A percentile compares a stretch with the other conserved stretches of the same genome.
Conservation (phyloP, 2,797 vertebrate genomes). For the Stomatorhinus walkeri region DNA sequence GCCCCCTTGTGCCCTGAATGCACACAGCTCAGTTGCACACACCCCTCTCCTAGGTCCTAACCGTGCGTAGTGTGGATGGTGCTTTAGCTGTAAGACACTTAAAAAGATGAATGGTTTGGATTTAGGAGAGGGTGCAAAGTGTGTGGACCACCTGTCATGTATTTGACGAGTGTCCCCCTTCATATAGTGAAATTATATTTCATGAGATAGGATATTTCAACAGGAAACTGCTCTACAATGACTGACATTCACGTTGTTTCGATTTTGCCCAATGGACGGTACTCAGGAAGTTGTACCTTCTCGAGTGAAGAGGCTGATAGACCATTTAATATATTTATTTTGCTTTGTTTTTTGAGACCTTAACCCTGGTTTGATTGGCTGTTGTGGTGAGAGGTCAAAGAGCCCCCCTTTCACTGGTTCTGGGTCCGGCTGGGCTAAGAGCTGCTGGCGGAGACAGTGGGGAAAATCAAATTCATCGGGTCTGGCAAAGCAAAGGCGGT, state of each 20-base stretch:
- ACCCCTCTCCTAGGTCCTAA: neutral
- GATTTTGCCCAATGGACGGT: neutral
- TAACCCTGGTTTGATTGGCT: slow-evolving; percentile 10
- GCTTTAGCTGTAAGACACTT: neutral
- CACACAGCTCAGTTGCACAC: neutral
- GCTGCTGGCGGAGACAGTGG: slow-evolving; percentile 2
- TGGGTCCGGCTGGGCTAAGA: slow-evolving; percentile 9
- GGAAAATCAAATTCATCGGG: slow-evolving; percentile 3
- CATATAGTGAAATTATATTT: neutral
- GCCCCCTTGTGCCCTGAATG: neutral
- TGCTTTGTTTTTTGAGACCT: slow-evolving; percentile 1
- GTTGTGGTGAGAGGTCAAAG: neutral
- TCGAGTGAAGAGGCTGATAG: slow-evolving; percentile 9
- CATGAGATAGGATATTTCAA: neutral
- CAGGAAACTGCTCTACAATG: neutral
- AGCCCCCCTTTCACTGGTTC: slow-evolving; percentile 10
- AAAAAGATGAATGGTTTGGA: neutral
- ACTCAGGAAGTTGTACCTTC: neutral
- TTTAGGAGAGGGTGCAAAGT: slow-evolving; percentile 1
- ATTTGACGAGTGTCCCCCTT: neutral
- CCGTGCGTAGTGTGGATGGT: neutral
- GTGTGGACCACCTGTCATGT: neutral
- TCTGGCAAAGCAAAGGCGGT: slow-evolving; percentile 21
- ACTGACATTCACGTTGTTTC: neutral
- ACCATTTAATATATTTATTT: neutral